Conservation (phyloP, 2,888 invertebrate genomes). For the Machimus rusticus region DNA sequence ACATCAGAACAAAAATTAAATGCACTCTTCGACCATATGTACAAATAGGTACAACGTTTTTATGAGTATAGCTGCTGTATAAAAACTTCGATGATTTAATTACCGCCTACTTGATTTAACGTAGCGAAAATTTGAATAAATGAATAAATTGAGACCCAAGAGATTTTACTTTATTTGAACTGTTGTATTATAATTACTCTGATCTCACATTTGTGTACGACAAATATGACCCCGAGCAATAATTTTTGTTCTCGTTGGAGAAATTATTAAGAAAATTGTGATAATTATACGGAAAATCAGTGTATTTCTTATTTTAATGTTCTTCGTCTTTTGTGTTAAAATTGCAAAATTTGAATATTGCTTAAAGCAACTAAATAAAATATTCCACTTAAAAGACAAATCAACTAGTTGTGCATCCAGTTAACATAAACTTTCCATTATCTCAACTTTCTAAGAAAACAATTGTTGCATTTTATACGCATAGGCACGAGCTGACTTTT, state of each 20-base stretch:
- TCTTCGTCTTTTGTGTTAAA: background rate
- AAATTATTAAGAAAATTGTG: background rate
- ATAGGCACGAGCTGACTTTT: background rate
- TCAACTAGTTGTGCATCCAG: background rate
- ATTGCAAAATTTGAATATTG: background rate
- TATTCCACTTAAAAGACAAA: background rate
- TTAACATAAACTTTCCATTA: background rate
- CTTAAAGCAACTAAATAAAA: background rate
- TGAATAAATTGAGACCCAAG: background rate
- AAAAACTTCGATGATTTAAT: conserved; percentile 19
- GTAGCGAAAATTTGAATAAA: background rate
- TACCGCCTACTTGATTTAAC: conserved; percentile 14
- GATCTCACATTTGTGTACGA: background rate
- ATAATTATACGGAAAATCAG: too few relatives aligned
- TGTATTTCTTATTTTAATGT: too few relatives aligned
- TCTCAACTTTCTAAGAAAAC: background rate
- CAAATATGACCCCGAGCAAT: background rate
- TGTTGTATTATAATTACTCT: background rate
- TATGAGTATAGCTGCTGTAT: background rate
- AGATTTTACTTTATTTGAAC: background rate
- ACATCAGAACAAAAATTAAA: conserved; percentile 5
- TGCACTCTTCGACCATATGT: background rate
- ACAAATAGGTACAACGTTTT: background rate
- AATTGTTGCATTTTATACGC: background rate
- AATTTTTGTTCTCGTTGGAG: background rate